phyloP scores from a whole-genome alignment of 2,797 vertebrate genomes.

The Neopelma chrysocephalum region DNA sequence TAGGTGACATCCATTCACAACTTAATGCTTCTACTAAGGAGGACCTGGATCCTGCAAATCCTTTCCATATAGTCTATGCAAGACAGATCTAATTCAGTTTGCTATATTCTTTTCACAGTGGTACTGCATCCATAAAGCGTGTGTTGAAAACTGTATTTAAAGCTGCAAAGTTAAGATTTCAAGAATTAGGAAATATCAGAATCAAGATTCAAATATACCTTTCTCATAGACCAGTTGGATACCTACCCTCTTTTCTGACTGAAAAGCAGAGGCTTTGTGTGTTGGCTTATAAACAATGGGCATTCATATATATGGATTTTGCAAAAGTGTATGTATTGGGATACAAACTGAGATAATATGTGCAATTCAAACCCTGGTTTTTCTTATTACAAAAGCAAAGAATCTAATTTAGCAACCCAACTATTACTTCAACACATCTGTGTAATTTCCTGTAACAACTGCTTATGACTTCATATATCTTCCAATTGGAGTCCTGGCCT shows the following conservation, averaged over 20 bases:
- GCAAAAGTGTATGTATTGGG: neutral
- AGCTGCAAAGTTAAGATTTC: neutral
- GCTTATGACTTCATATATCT: neutral
- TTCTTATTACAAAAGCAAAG: slow-evolving; percentile 9
- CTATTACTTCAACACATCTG: neutral
- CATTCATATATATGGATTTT: neutral
- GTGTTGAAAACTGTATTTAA: neutral
- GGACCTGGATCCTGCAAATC: neutral
- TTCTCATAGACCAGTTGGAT: neutral
- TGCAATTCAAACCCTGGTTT: neutral
- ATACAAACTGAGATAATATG: neutral
- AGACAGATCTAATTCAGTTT: neutral
- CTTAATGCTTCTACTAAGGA: neutral
- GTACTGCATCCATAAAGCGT: neutral
- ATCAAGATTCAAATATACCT: neutral
- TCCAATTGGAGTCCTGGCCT: neutral
- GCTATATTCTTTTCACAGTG: neutral
- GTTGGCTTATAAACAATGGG: neutral
- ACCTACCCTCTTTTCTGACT: neutral
- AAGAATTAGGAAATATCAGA: neutral
- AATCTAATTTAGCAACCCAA: slow-evolving; percentile 19
- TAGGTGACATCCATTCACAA: neutral
- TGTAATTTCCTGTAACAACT: slow-evolving; percentile 8
- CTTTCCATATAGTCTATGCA: neutral
- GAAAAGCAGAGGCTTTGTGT: neutral